phyloP scores from a whole-genome alignment of 2,797 vertebrate species.

The Sphenodon punctatus region DNA sequence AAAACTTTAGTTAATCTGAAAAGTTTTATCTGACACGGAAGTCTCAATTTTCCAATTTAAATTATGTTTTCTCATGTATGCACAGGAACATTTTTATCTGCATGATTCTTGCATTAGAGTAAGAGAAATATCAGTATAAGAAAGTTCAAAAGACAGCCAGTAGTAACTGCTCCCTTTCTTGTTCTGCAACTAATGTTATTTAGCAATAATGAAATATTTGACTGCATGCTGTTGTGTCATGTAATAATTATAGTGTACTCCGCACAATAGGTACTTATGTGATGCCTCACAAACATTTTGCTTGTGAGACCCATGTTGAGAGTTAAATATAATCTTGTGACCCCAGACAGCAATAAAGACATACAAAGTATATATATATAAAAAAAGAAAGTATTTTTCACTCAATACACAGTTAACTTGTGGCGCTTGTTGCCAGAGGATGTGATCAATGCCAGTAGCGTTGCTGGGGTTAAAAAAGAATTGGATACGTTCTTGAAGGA shows the following conservation, averaged over 20 bases:
- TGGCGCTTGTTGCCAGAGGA: no score
- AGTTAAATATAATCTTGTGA: no score
- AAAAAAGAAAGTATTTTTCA: no score
- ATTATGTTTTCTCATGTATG: constrained; percentile 15
- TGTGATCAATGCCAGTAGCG: no score
- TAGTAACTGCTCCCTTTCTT: not conserved
- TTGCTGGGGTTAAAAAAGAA: no score
- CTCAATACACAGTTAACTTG: no score
- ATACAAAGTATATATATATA: no score
- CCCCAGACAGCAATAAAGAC: no score
- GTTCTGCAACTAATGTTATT: not conserved
- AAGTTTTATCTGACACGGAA: not conserved
- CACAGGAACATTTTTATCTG: not conserved
- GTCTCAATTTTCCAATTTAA: not conserved
- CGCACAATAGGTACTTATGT: not conserved
- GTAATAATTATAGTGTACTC: fast-evolving
- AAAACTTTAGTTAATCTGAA: not conserved
- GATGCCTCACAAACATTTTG: not conserved
- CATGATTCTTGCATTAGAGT: not conserved
- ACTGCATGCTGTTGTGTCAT: not conserved
- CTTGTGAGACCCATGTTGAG: no score
- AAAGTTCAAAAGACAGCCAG: not conserved
- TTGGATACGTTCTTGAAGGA: no score
- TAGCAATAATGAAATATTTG: not conserved
- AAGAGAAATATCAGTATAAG: not conserved